A percentile compares a stretch with the other conserved stretches of the same genome.
Evolutionary conservation across 2,113 vertebrate species (phyloP).

Genomic region (Brachirus orientalis): DNA sequence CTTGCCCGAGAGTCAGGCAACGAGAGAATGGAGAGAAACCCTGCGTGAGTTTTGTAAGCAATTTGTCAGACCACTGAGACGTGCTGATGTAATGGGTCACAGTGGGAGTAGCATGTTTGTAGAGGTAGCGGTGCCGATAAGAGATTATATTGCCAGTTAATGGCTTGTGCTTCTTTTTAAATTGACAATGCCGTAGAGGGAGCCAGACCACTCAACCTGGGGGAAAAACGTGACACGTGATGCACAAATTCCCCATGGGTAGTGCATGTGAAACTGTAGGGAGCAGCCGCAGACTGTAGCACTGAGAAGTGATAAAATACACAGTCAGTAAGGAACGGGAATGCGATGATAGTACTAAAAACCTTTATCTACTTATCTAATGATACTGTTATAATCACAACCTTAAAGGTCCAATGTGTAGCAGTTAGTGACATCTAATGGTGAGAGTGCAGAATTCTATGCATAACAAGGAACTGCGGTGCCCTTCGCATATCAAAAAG

Average conservation of each 20-base stretch:
- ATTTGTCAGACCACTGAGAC: conserved; percentile 43
- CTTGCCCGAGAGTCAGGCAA: conserved; percentile 19
- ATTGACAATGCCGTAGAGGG: conserved; percentile 35
- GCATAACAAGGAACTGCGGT: too few relatives aligned
- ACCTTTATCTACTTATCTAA: conserved; percentile 33
- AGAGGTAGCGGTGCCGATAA: conserved; percentile 50
- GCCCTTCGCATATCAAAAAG: too few relatives aligned
- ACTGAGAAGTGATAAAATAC: background rate
- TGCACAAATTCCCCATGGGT: background rate
- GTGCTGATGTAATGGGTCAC: conserved; percentile 38
- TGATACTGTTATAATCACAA: conserved; percentile 31
- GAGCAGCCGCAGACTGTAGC: conserved; percentile 15
- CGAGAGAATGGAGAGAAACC: background rate
- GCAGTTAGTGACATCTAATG: too few relatives aligned
- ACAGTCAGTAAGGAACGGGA: background rate
- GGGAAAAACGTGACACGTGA: too few relatives aligned
- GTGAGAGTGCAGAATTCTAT: too few relatives aligned
- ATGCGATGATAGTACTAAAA: conserved; percentile 7
- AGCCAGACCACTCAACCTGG: conserved; percentile 8
- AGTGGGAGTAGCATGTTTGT: conserved; percentile 51
- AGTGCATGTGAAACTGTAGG: conserved; percentile 15
- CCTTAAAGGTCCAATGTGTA: background rate
- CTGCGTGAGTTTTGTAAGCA: conserved; percentile 40
- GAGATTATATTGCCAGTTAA: conserved; percentile 51
- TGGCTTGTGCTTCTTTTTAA: conserved; percentile 60